These are phyloP conservation scores for Xiphorhynchus elegans DNA, from an alignment of 2,113 vertebrate species.

Conservation along the genomic window DNA sequence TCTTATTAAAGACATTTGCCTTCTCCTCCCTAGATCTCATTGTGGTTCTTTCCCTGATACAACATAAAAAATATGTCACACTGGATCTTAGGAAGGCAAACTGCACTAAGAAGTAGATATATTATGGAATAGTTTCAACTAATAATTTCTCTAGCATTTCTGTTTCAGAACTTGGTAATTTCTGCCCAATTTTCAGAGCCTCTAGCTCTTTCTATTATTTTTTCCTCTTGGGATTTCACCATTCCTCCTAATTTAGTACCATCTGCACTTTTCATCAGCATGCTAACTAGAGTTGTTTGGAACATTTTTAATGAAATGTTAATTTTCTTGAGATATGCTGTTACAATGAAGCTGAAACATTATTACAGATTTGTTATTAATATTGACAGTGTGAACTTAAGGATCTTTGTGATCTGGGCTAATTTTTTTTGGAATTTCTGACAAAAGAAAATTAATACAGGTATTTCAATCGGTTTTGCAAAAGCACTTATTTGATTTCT, in stretches of 20 bases:
- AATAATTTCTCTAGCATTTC: background rate
- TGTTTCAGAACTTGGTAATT: conserved; percentile 8
- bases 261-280: conserved; percentile 56
- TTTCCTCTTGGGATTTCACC: background rate
- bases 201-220: background rate
- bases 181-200: background rate
- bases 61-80: background rate
- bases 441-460: background rate
- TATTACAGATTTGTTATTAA: background rate
- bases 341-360: conserved; percentile 4
- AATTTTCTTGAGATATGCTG: conserved; percentile 13
- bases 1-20: background rate
- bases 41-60: background rate
- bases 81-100: background rate
- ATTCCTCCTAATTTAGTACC: conserved; percentile 39
- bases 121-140: background rate
- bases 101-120: background rate
- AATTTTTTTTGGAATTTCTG: background rate
- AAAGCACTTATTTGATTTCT: background rate
- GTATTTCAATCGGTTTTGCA: background rate
- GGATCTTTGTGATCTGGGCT: background rate
- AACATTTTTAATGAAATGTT: conserved; percentile 36
- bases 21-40: background rate
- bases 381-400: background rate
- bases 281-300: conserved; percentile 24